Evolutionary conservation across 2,797 vertebrate species (phyloP).

Genomic region (Dipus sagitta): DNA sequence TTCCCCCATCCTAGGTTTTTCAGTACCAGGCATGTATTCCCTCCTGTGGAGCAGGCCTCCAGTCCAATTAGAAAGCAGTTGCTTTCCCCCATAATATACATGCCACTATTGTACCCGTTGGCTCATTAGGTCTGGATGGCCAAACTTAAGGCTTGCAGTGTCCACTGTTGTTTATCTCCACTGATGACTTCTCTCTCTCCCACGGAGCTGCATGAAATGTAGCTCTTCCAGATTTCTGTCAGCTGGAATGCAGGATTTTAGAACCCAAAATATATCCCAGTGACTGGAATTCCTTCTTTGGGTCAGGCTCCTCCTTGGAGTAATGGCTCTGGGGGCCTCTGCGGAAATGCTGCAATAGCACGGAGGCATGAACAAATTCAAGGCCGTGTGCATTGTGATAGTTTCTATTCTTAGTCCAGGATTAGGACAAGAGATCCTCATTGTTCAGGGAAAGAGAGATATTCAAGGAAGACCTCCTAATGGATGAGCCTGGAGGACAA

Average conservation of each 20-base stretch:
- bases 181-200: too few species aligned
- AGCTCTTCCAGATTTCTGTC: too few species aligned
- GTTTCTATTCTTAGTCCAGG: background rate
- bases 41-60: too few species aligned
- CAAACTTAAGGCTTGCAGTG: too few species aligned
- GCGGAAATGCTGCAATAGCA: background rate
- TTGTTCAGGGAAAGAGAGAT: slow-evolving; percentile 6
- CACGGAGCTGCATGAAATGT: too few species aligned
- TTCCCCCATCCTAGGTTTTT: too few species aligned
- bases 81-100: too few species aligned
- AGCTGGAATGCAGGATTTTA: background rate
- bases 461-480: slow-evolving; percentile 13
- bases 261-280: background rate
- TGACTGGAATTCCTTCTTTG: background rate
- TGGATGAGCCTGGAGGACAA: background rate
- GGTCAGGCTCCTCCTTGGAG: slow-evolving; percentile 22
- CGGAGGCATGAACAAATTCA: background rate
- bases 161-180: too few species aligned
- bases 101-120: too few species aligned
- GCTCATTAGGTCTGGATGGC: too few species aligned
- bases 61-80: too few species aligned
- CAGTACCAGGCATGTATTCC: too few species aligned
- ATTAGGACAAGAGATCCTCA: background rate
- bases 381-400: background rate
- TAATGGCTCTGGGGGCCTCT: background rate